phyloP scores from a whole-genome alignment of 2,888 invertebrate genomes.

The Dastarcus helophoroides region DNA sequence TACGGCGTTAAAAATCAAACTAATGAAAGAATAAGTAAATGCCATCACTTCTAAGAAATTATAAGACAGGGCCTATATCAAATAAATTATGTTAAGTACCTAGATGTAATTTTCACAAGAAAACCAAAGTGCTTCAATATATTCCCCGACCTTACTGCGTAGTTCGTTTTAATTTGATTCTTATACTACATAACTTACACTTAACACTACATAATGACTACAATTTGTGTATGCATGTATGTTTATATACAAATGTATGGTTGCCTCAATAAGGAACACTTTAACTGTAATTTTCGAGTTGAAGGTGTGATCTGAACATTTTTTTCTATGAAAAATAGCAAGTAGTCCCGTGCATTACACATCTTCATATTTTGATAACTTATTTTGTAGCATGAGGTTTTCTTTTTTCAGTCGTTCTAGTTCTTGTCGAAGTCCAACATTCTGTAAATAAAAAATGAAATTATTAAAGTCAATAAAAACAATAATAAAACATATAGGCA shows the following conservation, averaged over 20 bases:
- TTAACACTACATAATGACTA: conserved; percentile 39
- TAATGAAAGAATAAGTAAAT: no score
- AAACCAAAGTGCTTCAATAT: conserved; percentile 11
- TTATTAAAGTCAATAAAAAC: no score
- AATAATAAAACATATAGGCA: no score
- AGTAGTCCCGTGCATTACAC: conserved; percentile 42
- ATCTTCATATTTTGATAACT: conserved; percentile 80
- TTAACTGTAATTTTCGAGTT: conserved; percentile 15
- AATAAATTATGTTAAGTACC: no score
- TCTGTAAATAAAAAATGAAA: conserved; percentile 48
- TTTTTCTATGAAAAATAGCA: conserved; percentile 9
- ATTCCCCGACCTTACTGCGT: conserved; percentile 16
- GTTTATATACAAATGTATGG: conserved; percentile 40
- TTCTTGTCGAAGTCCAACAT: conserved; percentile 81
- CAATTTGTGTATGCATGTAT: conserved; percentile 32
- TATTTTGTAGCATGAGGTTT: conserved; percentile 79
- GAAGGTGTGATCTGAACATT: conserved; percentile 12
- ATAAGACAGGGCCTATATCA: no score
- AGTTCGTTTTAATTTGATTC: conserved; percentile 12
- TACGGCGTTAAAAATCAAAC: no score
- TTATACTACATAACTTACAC: conserved; percentile 29
- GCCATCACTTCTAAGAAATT: no score
- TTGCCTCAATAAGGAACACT: conserved; percentile 33
- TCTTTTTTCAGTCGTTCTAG: conserved; percentile 85
- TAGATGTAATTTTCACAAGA: no score